These are phyloP conservation scores for Drosophila stalkeri DNA, from an alignment of 2,888 invertebrate species.

Conservation along the genomic window DNA sequence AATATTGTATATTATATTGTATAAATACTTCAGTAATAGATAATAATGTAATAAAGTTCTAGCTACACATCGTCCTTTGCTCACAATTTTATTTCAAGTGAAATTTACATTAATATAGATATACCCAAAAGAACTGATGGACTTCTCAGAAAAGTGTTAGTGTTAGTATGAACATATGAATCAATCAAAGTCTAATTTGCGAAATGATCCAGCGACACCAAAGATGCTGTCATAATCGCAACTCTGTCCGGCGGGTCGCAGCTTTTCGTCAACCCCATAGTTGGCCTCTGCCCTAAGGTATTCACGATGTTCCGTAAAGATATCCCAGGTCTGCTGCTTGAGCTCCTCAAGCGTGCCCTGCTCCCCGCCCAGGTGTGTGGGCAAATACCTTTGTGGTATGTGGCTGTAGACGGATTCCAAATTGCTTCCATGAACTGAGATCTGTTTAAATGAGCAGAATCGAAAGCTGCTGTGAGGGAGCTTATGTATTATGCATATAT, in stretches of 20 bases:
- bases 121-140: neutral
- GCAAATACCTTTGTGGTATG: constrained; percentile 87
- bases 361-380: constrained; percentile 88
- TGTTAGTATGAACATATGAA: neutral
- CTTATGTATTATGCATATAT: neutral
- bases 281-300: constrained; percentile 72
- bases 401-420: constrained; percentile 87
- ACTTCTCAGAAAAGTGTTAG: neutral
- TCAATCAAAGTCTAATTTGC: constrained; percentile 73
- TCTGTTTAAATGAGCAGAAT: constrained; percentile 77
- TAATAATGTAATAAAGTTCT: too few relatives aligned
- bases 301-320: constrained; percentile 52
- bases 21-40: too few relatives aligned
- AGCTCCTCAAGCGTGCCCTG: constrained; percentile 85
- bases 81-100: neutral
- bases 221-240: constrained; percentile 70
- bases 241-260: constrained; percentile 63
- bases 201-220: constrained; percentile 80
- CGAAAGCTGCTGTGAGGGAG: neutral
- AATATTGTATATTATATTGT: too few relatives aligned
- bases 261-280: constrained; percentile 73
- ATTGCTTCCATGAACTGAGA: constrained; percentile 87
- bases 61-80: neutral
- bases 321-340: constrained; percentile 51
- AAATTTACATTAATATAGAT: neutral